Evolutionary conservation across 2,797 vertebrate species (phyloP).

Genomic region (Psittacula echo): DNA sequence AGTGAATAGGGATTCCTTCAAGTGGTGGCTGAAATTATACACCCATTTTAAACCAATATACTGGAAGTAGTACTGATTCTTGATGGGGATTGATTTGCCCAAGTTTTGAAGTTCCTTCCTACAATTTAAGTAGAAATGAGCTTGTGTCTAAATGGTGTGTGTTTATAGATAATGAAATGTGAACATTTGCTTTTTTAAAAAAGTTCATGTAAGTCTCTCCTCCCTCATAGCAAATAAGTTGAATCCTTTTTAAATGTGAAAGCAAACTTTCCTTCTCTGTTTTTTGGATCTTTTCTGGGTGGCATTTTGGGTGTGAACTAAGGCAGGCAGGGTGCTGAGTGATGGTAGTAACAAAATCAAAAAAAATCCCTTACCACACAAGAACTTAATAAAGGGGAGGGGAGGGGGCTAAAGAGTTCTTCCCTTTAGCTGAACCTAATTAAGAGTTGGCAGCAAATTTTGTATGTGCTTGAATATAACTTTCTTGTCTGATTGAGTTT

Average conservation of each 20-base stretch:
- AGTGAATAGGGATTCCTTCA: background rate
- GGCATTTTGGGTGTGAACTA: background rate
- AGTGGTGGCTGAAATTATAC: background rate
- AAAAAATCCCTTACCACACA: too few species aligned
- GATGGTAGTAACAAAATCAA: background rate
- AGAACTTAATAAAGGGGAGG: background rate
- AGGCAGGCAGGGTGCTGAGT: background rate
- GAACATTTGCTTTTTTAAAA: background rate
- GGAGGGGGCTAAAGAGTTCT: background rate
- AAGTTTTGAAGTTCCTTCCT: background rate
- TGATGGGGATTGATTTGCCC: background rate
- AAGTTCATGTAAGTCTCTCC: background rate
- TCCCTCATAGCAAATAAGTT: background rate
- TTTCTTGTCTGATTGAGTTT: background rate
- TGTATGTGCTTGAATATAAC: background rate
- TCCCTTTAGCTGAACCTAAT: background rate
- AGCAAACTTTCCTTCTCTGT: background rate
- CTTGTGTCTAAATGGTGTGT: background rate
- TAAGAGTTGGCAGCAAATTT: background rate
- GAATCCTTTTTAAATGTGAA: background rate
- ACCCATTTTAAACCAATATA: background rate
- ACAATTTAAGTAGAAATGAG: background rate
- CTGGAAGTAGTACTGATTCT: background rate
- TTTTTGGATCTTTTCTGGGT: background rate
- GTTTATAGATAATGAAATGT: background rate